phyloP scores from a whole-genome alignment of 2,113 vertebrate genomes.

The Illadopsis cleaveri region DNA sequence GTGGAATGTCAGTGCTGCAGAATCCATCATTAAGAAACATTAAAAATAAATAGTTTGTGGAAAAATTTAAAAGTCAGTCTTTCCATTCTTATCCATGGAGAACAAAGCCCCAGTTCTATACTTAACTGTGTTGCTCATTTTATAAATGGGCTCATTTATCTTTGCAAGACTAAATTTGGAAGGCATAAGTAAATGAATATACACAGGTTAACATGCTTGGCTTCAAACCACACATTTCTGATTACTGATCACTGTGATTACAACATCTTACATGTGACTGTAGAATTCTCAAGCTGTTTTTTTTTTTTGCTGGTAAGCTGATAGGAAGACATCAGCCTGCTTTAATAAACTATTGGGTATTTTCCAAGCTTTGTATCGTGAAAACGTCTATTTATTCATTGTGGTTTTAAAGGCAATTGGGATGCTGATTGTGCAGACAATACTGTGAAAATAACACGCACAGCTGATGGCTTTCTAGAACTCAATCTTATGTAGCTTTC shows the following conservation, averaged over 20 bases:
- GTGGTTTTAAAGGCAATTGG: not conserved
- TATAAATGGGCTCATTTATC: not conserved
- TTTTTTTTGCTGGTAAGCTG: not conserved
- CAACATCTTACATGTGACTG: not conserved
- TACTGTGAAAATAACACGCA: not conserved
- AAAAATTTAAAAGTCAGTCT: not conserved
- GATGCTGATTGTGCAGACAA: not conserved
- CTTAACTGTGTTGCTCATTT: not conserved
- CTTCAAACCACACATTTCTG: slow-evolving; percentile 14
- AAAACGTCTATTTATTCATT: not conserved
- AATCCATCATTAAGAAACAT: not conserved
- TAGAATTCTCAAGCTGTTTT: not conserved
- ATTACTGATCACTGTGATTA: not conserved
- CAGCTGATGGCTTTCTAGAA: not conserved
- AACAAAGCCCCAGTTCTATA: not conserved
- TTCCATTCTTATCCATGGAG: not conserved
- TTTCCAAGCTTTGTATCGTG: not conserved
- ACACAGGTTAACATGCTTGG: not conserved
- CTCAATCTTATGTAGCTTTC: not conserved
- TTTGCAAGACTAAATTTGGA: not conserved
- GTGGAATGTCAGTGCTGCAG: not conserved
- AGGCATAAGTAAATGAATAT: not conserved
- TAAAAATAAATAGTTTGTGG: slow-evolving; percentile 10
- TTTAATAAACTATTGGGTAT: not conserved
- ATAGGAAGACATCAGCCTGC: not conserved